Evolutionary conservation across 2,888 invertebrate genomes (phyloP).

Genomic region (Aporophyla nigra): DNA sequence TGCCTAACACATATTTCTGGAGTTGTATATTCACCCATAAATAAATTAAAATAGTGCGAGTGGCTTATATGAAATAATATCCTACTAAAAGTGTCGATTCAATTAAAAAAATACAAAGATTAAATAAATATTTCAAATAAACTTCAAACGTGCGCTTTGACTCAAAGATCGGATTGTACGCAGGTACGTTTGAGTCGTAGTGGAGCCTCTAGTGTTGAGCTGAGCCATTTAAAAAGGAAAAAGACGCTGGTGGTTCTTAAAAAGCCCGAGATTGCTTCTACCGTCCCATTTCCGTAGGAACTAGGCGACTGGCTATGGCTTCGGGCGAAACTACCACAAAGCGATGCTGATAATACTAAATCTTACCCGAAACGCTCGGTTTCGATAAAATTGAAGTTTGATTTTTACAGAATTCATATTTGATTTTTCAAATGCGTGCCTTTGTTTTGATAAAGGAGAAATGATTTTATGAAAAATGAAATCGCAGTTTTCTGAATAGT

Average conservation of each 20-base stretch:
- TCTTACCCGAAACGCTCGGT: slow-evolving; percentile 34
- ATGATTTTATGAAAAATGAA: slow-evolving; percentile 6
- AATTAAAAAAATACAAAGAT: too few species aligned
- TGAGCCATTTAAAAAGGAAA: slow-evolving; percentile 67
- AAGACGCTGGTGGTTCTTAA: slow-evolving; percentile 66
- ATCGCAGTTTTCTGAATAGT: slow-evolving; percentile 9
- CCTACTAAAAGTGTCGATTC: too few species aligned
- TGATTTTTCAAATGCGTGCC: slow-evolving; percentile 10
- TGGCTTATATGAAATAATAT: too few species aligned
- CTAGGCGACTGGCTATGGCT: slow-evolving; percentile 62
- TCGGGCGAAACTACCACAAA: slow-evolving; percentile 67
- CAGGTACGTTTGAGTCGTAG: slow-evolving; percentile 35
- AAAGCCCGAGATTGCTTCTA: slow-evolving; percentile 71
- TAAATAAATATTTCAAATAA: slow-evolving; percentile 21
- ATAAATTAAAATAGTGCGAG: too few species aligned
- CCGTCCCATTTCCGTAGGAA: slow-evolving; percentile 72
- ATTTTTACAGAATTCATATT: slow-evolving; percentile 30
- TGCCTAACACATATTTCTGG: too few species aligned
- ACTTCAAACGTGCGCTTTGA: slow-evolving; percentile 36
- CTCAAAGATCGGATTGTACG: slow-evolving; percentile 36
- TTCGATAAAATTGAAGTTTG: slow-evolving; percentile 39
- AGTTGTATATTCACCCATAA: too few species aligned
- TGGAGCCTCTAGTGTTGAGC: slow-evolving; percentile 34
- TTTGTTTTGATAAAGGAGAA: slow-evolving; percentile 6
- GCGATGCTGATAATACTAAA: slow-evolving; percentile 63